These are phyloP conservation scores for Hirtodrosophila alboralis DNA, from an alignment of 2,888 invertebrate genomes.

Conservation along the genomic window DNA sequence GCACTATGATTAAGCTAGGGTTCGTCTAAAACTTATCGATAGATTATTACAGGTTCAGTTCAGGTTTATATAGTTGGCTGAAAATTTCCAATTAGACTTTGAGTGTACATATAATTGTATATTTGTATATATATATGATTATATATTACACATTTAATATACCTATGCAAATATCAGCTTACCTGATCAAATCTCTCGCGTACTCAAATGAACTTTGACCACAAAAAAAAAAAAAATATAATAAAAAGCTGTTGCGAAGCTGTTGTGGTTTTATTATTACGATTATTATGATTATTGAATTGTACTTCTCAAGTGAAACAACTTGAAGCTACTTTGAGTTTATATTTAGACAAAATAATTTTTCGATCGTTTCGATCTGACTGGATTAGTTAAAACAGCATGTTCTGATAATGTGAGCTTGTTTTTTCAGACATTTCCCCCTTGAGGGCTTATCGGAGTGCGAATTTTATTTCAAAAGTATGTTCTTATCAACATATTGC, in stretches of 20 bases:
- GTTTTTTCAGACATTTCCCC: slow-evolving; percentile 6
- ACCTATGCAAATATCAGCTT: slow-evolving; percentile 47
- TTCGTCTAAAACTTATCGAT: too few relatives aligned
- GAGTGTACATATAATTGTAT: slow-evolving; percentile 10
- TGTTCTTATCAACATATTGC: slow-evolving; percentile 47
- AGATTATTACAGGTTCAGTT: slow-evolving; percentile 41
- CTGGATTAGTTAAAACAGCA: slow-evolving; percentile 26
- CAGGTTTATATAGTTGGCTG: slow-evolving; percentile 19
- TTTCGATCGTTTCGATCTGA: slow-evolving; percentile 18
- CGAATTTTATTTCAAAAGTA: slow-evolving; percentile 7
- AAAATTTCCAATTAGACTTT: slow-evolving; percentile 13
- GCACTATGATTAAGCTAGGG: slow-evolving; percentile 17
- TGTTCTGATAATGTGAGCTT: slow-evolving; percentile 13
- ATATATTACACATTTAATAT: background rate
- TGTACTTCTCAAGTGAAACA: slow-evolving; percentile 8
- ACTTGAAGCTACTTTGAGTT: slow-evolving; percentile 10
- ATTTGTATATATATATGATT: background rate
- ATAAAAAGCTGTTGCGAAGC: slow-evolving; percentile 16
- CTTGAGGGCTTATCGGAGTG: slow-evolving; percentile 5
- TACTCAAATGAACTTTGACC: slow-evolving; percentile 55
- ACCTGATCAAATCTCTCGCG: slow-evolving; percentile 22
- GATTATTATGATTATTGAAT: slow-evolving; percentile 19
- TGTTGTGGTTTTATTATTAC: slow-evolving; percentile 17
- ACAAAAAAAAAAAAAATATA: too few relatives aligned
- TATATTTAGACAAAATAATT: slow-evolving; percentile 15